Base-by-base conservation (phyloP, 2,797 vertebrate species). In the Sciurus carolinensis region DNA sequence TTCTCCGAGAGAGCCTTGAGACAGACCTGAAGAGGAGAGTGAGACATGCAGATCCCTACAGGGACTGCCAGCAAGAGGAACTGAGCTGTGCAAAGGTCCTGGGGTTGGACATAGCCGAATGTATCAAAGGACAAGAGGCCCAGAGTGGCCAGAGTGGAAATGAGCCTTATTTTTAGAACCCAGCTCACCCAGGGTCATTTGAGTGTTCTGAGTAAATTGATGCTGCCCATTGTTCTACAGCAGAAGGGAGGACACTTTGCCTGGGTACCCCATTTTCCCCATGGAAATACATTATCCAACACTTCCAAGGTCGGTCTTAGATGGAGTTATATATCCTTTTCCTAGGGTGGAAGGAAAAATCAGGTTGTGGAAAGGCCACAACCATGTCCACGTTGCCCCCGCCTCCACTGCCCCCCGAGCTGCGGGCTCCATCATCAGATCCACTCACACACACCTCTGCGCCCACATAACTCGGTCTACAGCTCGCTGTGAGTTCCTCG, bases 341-440 rank as follows among this genome's bases (percentile, higher is more conserved):
- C 18, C 52, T 54, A 18, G 17, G 52, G 18, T 7, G 17, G 52
- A 54, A 54, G 52, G 52, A 5, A 17, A 54, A 54, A 20, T 54
- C 52, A 54, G 52, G 36, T 7, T 13, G 4, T 22, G 20, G 50
- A 39, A 62, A 52, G 71, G 62, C 52, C 17, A 1, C 36, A 22
- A 8, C n/a, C 67, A 22, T 3, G 1, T 47, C 47, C 39, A 11
- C 6, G 0, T 24, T 42, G 1, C 4, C 33, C 30, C 33, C 50
- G 10, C 66, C 44, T 57, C 47, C 44, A 15, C 22, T 14, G 2
- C 26, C 33, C 72, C 28, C 52, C 8, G 1, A 18, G 17, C 75
- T 30, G 14, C n/a, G 42, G 42, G 9, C 24, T 18, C 17, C 0
- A n/a, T 36, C 28, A 8, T 67, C 42, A 47, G 12, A 8, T 17